Base-by-base conservation (phyloP, 1,140 invertebrate species). In the Heliconius eleuchia region DNA sequence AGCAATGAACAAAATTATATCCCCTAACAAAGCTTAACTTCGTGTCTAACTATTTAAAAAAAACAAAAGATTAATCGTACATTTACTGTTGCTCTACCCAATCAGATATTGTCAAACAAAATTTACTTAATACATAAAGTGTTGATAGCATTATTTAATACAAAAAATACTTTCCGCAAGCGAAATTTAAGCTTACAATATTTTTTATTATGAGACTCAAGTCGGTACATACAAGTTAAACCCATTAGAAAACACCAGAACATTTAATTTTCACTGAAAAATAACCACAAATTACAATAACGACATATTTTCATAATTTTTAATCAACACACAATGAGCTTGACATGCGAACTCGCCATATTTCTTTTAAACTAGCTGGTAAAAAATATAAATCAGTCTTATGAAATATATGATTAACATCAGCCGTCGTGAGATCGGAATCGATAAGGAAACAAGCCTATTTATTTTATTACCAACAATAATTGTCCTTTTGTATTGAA, bases 301-400 rank as follows among this genome's bases (percentile, higher is more conserved):
- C 55, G 74, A 60, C 74, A 55, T 75, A 74, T 50, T 55, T 81
- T 72, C 70, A 37, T 57, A 57, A 57, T 76, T 75, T 76, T 80
- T 73, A 80, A 77, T 73, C 75, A 55, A 71, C 57, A 77, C 46
- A 80, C 77, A 74, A 57, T 39, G 23, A 55, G 34, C 27, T 23
- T 52, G 74, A 83, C 84, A 86, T 82, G 84, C 86, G 74, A 88
- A 80, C 80, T 42, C 19, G 73, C 50, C 52, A 76, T 79, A 75
- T 78, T 79, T 73, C 76, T 74, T 74, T 77, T 55, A 82, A 87
- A 80, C 71, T 82, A 83, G 72, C 73, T 73, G 74, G 74, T 78
- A 81, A 84, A 88, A 66, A 88, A 66, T 82, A 86, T 86, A 87
- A 87, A 86, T 84, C 82, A 82, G 55, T 77, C 78, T 85, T 83